phyloP scores from a whole-genome alignment of 2,888 invertebrate genomes.

The Lepidonotus clava region DNA sequence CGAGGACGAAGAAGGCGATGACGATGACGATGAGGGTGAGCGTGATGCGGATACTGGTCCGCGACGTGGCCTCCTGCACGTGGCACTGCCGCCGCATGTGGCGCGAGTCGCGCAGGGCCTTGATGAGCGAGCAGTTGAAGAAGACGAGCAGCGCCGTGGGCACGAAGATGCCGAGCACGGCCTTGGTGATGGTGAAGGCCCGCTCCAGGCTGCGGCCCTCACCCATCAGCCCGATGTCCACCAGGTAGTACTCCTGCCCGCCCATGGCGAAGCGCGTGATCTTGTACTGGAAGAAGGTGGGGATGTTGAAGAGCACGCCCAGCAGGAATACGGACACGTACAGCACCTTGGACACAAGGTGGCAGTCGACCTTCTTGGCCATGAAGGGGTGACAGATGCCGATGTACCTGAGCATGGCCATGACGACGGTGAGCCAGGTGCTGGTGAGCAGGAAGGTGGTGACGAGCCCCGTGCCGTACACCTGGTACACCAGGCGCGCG shows the following conservation, averaged over 20 bases:
- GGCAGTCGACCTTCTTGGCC: conserved; percentile 73
- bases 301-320: conserved; percentile 52
- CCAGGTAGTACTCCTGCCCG: conserved; percentile 46
- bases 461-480: conserved; percentile 71
- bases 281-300: conserved; percentile 53
- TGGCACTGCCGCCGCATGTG: conserved; percentile 53
- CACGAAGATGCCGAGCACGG: conserved; percentile 74
- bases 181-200: conserved; percentile 66
- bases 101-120: conserved; percentile 61
- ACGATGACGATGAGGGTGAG: conserved; percentile 76
- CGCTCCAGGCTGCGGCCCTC: conserved; percentile 27
- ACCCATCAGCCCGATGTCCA: conserved; percentile 60
- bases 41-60: conserved; percentile 68
- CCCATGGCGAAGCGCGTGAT: background rate
- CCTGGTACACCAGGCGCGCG: conserved; percentile 67
- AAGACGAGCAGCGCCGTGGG: conserved; percentile 75
- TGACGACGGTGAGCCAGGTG: conserved; percentile 77
- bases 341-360: conserved; percentile 70
- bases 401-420: conserved; percentile 76
- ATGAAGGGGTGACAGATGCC: conserved; percentile 77
- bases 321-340: conserved; percentile 61
- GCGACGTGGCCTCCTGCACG: conserved; percentile 26
- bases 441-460: conserved; percentile 76
- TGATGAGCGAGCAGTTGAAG: conserved; percentile 75
- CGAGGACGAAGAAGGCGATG: conserved; percentile 74